Base-by-base conservation (phyloP, 2,113 vertebrate species). In the Galemys pyrenaicus region DNA sequence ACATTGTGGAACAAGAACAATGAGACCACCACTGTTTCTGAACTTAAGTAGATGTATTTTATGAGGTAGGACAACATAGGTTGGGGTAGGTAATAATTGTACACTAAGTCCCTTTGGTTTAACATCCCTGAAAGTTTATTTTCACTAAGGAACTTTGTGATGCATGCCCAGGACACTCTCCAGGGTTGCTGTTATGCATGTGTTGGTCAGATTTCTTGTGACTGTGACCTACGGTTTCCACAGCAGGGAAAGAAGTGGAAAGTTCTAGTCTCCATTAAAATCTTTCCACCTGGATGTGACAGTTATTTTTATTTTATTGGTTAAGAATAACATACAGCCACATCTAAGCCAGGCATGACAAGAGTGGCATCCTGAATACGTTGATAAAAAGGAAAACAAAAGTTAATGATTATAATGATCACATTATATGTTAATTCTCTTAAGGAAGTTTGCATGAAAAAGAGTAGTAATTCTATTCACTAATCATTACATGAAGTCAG, bases 191-290 rank as follows among this genome's bases (percentile, higher is more conserved):
- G n/a, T 1, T 4, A 11, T 80, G 24, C 15, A 6, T 13, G 15
- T 49, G 9, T 24, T 49, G 35, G 5, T 39, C 80, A 78, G 8
- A 39, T 67, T 84, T 87, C 28, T 46, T 39, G 8, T 20, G 6
- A 2, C 65, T 19, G 0, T 10, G 2, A 11, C 15, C 24, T 6
- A 0, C 35, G 12, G 12, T 30, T 24, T 9, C 32, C 5, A 75
- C 1, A 35, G 44, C 2, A 71, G 8, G 11, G 30, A 35, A 77
- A 46, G 30, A 73, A 37, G 22, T 37, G n/a, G 58, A 67, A 78
- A 65, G 5, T 73, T 15, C 19, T 74, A 15, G 0, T 20, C 0
- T 46, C 0, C 2, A 16, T 20, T 78, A 83, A 78, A n/a, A 32
- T 20, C 9, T 17, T 79, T 35, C 62, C 19, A 62, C 20, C 0